Evolutionary conservation across 2,113 vertebrate genomes (phyloP).

Genomic region (Prolemur simus): DNA sequence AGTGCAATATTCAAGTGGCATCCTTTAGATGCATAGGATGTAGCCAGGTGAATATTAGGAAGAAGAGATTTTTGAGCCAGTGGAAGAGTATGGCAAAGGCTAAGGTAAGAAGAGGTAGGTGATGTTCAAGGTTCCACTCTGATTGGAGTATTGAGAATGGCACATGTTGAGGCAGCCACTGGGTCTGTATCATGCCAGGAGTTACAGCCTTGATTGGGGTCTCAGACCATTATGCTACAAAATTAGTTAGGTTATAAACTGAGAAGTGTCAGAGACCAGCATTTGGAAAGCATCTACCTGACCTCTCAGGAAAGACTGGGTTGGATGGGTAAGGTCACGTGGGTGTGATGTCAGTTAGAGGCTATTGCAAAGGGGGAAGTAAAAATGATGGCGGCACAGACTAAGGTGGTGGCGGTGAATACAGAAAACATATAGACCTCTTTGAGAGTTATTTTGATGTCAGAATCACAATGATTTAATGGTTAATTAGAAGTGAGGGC

Average conservation of each 20-base stretch:
- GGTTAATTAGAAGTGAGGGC: background rate
- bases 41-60: background rate
- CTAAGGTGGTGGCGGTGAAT: background rate
- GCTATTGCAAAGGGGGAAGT: background rate
- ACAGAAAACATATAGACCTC: background rate
- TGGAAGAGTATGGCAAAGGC: background rate
- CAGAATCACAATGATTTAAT: background rate
- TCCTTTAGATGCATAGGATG: background rate
- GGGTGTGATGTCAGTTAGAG: background rate
- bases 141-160: accelerated
- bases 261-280: background rate
- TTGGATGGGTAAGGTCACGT: background rate
- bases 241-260: background rate
- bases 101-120: background rate
- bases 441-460: background rate
- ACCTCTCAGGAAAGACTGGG: background rate
- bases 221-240: background rate
- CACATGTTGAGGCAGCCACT: no score
- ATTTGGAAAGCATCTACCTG: background rate
- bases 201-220: background rate
- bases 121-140: background rate
- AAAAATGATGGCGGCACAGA: background rate
- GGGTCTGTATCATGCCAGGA: no score
- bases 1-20: background rate
- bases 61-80: background rate